Evolutionary conservation across 2,113 vertebrate genomes (phyloP), one percentile per base, ranked within the genome.

Genomic region (Lota lota): DNA sequence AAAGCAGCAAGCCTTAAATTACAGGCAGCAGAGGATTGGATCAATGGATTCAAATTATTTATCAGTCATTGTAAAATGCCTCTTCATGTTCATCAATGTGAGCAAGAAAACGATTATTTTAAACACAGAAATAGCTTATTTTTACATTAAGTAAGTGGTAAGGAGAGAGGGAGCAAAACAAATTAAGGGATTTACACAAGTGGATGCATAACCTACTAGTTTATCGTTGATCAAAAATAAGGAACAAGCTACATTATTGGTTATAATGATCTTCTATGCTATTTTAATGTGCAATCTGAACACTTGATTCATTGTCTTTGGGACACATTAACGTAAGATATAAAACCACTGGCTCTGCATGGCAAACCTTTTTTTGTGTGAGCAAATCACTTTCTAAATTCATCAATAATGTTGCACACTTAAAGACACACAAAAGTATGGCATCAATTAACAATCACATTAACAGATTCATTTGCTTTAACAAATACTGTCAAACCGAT

Each of bases 111-210:
- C 79, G 81, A 79, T 83, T 83, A 86, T 78, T 85, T 63, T 62
- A 73, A 63, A 82, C 14, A 61, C 68, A 24, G 10, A 76, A 73
- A 78, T 83, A 87, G 90, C 88, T 88, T 87, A 88, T 87, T 73
- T 47, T 82, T 69, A 81, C 85, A 78, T 69, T 21, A 81, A 77
- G 68, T 74, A 19, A 81, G 76, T 65, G 40, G 40, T 47, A 14
- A 47, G 40, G 40, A 47, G 40, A 7, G 28, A 72, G 51, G 28
- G 58, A 19, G 51, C 60, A 77, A 66, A 0, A 20, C 64, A 28
- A 61, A 77, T 20, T 68, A n/a, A 64, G 5, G 28, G 28, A 54
- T 74, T 81, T 70, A 68, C 28, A 68, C 72, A 83, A 40, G 51
- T 18, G 22, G 69, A 65, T 19, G 68, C 15, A 72, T 65, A 62